phyloP scores from a whole-genome alignment of 2,888 invertebrate species.

The Seladonia tumulorum region DNA sequence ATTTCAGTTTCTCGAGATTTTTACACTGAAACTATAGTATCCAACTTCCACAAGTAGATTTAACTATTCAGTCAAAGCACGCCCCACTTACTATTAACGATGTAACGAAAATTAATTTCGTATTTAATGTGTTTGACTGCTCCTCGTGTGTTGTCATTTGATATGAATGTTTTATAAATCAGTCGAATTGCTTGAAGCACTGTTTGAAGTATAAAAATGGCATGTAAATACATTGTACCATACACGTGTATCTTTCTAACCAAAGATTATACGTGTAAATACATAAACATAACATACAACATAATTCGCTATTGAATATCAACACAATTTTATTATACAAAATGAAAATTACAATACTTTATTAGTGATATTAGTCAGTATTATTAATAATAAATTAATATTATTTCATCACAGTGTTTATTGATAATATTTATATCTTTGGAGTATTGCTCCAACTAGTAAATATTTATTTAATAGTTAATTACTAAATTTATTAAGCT shows the following conservation, averaged over 20 bases:
- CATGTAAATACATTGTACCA: not conserved
- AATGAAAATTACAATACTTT: not conserved
- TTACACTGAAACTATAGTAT: too few relatives aligned
- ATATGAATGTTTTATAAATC: not conserved
- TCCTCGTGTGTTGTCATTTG: slow-evolving; percentile 42
- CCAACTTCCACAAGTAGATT: not conserved
- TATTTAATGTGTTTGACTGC: not conserved
- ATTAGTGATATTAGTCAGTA: not conserved
- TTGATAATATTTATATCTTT: not conserved
- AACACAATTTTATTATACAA: not conserved
- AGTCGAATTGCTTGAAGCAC: not conserved
- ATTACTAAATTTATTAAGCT: not conserved
- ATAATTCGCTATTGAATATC: not conserved
- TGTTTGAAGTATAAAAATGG: not conserved
- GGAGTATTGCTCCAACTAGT: not conserved
- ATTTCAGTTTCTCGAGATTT: not conserved
- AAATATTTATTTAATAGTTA: not conserved
- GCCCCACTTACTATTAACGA: slow-evolving; percentile 71
- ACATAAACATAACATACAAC: too few relatives aligned
- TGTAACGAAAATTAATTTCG: slow-evolving; percentile 61
- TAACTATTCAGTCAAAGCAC: not conserved
- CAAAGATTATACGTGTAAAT: not conserved
- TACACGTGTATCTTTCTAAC: not conserved
- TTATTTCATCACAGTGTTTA: not conserved
- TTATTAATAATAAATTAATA: not conserved